Evolutionary conservation across 2,113 vertebrate species (phyloP).

Genomic region (Turnix velox): DNA sequence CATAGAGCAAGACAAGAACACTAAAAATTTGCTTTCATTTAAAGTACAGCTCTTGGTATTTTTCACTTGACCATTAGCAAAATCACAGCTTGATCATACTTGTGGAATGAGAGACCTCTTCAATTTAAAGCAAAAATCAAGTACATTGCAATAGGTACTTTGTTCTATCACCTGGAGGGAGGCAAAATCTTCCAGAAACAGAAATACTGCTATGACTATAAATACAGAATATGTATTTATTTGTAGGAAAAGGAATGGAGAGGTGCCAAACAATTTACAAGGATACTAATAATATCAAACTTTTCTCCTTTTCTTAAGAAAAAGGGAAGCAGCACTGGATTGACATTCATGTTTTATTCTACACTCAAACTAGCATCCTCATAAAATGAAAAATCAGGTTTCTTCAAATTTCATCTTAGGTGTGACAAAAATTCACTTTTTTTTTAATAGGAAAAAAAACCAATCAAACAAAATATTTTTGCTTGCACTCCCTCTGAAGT

Average conservation of each 20-base stretch:
- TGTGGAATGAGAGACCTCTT: not conserved
- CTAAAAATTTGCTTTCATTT: not conserved
- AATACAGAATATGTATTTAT: not conserved
- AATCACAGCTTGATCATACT: not conserved
- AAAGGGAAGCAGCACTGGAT: not conserved
- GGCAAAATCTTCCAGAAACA: not conserved
- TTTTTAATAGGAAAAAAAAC: not conserved
- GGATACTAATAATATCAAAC: not conserved
- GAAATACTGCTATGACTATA: not conserved
- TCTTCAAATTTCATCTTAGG: not conserved
- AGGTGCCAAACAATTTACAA: not conserved
- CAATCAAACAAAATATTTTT: not conserved
- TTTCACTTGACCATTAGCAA: not conserved
- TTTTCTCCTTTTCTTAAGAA: not conserved
- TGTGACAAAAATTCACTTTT: not conserved
- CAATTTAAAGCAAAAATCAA: not conserved
- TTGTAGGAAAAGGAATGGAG: not conserved
- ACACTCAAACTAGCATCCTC: not conserved
- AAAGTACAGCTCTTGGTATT: not conserved
- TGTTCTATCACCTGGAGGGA: not conserved
- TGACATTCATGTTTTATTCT: not conserved
- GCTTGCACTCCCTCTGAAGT: not conserved
- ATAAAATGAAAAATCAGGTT: not conserved
- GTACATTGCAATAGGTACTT: not conserved
- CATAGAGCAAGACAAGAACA: not conserved